phyloP scores from a whole-genome alignment of 2,888 invertebrate genomes.

The Amphipyra tragopoginis region DNA sequence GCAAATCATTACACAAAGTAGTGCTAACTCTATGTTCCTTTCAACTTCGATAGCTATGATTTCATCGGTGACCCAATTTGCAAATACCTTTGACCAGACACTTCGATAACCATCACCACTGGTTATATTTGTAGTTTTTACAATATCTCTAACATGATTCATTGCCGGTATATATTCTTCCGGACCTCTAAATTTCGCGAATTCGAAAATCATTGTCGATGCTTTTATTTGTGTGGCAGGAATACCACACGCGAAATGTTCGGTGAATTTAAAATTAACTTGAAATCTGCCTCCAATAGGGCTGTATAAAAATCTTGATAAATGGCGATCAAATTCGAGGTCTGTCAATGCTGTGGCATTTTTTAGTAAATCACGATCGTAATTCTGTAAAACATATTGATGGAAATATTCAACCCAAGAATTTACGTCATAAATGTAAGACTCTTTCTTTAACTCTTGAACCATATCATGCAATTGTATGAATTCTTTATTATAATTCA shows the following conservation, averaged over 20 bases:
- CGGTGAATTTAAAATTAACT: slow-evolving; percentile 91
- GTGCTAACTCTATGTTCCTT: slow-evolving; percentile 93
- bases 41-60: slow-evolving; percentile 93
- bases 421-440: slow-evolving; percentile 88
- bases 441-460: slow-evolving; percentile 85
- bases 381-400: slow-evolving; percentile 90
- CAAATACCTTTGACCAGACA: slow-evolving; percentile 93
- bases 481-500: slow-evolving; percentile 92
- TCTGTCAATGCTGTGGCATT: slow-evolving; percentile 87
- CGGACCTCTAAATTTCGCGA: slow-evolving; percentile 90
- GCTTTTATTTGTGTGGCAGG: slow-evolving; percentile 90
- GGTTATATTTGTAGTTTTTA: slow-evolving; percentile 89
- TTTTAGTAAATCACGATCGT: slow-evolving; percentile 78
- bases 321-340: slow-evolving; percentile 89
- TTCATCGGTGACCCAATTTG: slow-evolving; percentile 94
- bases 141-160: slow-evolving; percentile 90
- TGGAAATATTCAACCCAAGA: slow-evolving; percentile 92
- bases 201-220: slow-evolving; percentile 91
- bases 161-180: slow-evolving; percentile 93
- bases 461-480: slow-evolving; percentile 89
- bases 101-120: slow-evolving; percentile 91
- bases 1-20: slow-evolving; percentile 94
- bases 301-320: slow-evolving; percentile 93
- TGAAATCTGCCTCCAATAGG: slow-evolving; percentile 92
- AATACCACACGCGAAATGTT: slow-evolving; percentile 91